These are phyloP conservation scores for Crocidura indochinensis DNA, from an alignment of 2,797 vertebrate genomes.

Conservation along the genomic window DNA sequence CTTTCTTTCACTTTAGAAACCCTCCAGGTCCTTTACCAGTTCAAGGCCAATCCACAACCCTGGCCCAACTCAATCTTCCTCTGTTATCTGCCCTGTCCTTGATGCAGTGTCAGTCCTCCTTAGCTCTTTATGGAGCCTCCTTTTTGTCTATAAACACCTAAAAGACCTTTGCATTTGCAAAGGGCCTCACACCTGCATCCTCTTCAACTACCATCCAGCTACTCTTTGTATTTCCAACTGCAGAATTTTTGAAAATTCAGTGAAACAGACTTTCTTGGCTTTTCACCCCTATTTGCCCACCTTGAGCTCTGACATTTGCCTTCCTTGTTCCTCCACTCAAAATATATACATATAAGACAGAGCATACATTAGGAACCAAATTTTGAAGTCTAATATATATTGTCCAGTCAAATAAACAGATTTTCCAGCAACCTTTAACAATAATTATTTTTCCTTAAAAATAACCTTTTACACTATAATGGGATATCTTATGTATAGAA, in stretches of 20 bases:
- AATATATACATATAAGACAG: neutral
- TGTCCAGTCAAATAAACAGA: constrained; percentile 6
- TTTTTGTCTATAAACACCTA: constrained; percentile 39
- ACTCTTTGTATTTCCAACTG: constrained; percentile 1
- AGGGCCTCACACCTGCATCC: constrained; percentile 16
- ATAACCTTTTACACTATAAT: too few species aligned
- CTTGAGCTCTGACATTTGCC: constrained; percentile 13
- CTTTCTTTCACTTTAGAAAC: constrained; percentile 56
- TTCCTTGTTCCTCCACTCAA: constrained; percentile 40
- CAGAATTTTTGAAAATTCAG: constrained; percentile 45
- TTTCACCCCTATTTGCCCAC: constrained; percentile 51
- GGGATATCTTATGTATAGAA: too few species aligned
- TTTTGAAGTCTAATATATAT: constrained; percentile 39
- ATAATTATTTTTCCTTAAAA: constrained; percentile 44
- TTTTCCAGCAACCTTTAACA: constrained; percentile 32
- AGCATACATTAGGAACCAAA: constrained; percentile 24
- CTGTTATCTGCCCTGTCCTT: constrained; percentile 33
- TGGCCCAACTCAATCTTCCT: constrained; percentile 39
- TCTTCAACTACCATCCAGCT: constrained; percentile 13
- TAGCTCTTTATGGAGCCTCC: constrained; percentile 54
- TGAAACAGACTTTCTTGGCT: neutral
- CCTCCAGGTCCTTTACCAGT: constrained; percentile 16
- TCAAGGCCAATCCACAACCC: constrained; percentile 49
- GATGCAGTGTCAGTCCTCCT: constrained; percentile 36
- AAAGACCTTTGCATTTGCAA: constrained; percentile 61